These are phyloP conservation scores for Proterorhinus semilunaris DNA, from an alignment of 2,113 vertebrate species.

Conservation along the genomic window DNA sequence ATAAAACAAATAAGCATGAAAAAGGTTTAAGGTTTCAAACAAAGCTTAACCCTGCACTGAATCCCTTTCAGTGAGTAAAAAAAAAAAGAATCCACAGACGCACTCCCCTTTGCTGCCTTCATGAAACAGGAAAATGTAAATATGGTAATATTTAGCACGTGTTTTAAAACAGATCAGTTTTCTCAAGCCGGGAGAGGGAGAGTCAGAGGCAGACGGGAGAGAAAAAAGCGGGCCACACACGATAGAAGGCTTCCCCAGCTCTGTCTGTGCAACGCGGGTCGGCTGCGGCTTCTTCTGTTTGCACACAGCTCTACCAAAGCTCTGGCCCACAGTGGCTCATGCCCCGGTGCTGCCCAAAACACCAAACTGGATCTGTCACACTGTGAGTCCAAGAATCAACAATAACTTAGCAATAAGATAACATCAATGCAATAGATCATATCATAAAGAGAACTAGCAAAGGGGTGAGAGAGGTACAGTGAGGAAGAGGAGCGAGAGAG, in stretches of 20 bases:
- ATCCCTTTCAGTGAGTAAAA: conserved; percentile 72
- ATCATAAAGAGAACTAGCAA: conserved; percentile 56
- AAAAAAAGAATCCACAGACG: conserved; percentile 62
- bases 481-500: conserved; percentile 5
- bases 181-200: conserved; percentile 66
- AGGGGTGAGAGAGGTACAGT: conserved; percentile 34
- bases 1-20: conserved; percentile 97
- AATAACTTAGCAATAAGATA: conserved; percentile 76
- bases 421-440: conserved; percentile 60
- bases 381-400: conserved; percentile 72
- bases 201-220: conserved; percentile 40
- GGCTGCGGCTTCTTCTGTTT: conserved; percentile 71
- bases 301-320: conserved; percentile 62
- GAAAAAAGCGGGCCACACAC: conserved; percentile 79
- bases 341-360: conserved; percentile 53
- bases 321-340: conserved; percentile 44
- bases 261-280: conserved; percentile 62
- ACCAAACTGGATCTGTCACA: conserved; percentile 68
- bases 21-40: conserved; percentile 89
- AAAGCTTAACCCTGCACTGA: conserved; percentile 74
- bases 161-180: conserved; percentile 85
- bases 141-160: conserved; percentile 86
- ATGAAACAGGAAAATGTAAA: conserved; percentile 88
- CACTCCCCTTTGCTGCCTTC: conserved; percentile 68
- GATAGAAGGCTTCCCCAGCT: conserved; percentile 70